These are phyloP conservation scores for Lepidocolaptes lacrymiger DNA, from an alignment of 2,797 vertebrate genomes.

Conservation along the genomic window DNA sequence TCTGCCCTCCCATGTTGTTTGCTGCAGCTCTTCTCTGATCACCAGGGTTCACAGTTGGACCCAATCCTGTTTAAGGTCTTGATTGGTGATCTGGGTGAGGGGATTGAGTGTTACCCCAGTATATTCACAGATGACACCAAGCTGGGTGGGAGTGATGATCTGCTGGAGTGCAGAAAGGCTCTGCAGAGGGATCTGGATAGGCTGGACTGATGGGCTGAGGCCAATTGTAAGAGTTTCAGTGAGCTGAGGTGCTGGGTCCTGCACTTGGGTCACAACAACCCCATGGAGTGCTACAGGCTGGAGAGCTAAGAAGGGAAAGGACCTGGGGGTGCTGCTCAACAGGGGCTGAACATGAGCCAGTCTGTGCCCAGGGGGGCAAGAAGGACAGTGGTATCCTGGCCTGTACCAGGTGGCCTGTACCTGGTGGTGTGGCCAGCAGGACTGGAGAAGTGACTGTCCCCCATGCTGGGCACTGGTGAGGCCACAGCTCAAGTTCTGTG, in stretches of 20 bases:
- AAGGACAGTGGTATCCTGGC: background rate
- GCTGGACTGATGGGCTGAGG: background rate
- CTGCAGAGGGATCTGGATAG: background rate
- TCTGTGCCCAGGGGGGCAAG: background rate
- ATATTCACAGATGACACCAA: background rate
- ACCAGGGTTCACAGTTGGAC: no score
- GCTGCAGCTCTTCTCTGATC: background rate
- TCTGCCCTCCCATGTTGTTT: background rate
- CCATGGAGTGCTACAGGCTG: background rate
- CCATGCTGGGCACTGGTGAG: background rate
- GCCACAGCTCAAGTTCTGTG: background rate
- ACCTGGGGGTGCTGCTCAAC: fast-evolving
- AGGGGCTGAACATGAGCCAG: background rate
- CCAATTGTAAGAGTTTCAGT: background rate
- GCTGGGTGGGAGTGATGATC: background rate
- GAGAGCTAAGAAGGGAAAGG: background rate
- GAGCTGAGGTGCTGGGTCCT: fast-evolving
- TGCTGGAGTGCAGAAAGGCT: background rate
- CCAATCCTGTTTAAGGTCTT: background rate
- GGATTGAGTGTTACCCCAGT: fast-evolving
- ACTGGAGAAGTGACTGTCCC: background rate
- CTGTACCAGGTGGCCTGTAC: background rate
- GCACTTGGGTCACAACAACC: background rate
- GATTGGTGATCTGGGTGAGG: background rate
- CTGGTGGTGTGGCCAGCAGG: background rate